Conservation (phyloP, 2,113 vertebrate genomes). For the Ia io region DNA sequence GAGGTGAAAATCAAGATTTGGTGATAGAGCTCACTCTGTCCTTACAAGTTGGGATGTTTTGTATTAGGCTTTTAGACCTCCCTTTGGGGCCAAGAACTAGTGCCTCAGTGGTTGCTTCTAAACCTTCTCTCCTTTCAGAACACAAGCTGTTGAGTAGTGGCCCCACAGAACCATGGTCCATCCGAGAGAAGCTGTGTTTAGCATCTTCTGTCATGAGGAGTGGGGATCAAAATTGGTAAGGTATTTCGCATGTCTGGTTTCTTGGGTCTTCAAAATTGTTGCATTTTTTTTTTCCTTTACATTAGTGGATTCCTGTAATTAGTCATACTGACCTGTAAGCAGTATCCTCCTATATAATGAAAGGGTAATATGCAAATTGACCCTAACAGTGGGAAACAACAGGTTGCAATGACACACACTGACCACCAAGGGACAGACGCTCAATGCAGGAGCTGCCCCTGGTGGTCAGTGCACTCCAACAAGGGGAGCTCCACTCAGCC, state of each 20-base stretch:
- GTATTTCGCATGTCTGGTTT: not conserved
- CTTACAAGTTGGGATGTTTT: not conserved
- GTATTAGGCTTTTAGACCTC: not conserved
- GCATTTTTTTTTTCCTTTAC: not conserved
- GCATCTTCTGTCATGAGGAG: conserved; percentile 99
- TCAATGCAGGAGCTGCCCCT: too few relatives aligned
- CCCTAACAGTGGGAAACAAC: too few relatives aligned
- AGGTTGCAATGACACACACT: too few relatives aligned
- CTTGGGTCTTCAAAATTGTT: not conserved
- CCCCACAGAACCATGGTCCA: conserved; percentile 97
- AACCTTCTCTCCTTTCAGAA: conserved; percentile 81
- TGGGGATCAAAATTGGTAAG: conserved; percentile 98
- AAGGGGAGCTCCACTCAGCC: too few relatives aligned
- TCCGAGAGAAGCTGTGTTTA: conserved; percentile 96
- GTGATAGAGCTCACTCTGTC: not conserved
- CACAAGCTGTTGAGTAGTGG: conserved; percentile 95
- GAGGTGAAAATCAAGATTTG: conserved; percentile 25
- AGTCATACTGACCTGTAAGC: not conserved
- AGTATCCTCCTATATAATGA: not conserved
- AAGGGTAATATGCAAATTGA: too few relatives aligned
- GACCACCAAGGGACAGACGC: too few relatives aligned
- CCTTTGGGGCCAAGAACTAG: not conserved
- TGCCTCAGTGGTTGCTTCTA: not conserved
- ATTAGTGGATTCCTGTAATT: not conserved
- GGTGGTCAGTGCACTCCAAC: too few relatives aligned